Base-by-base conservation (phyloP, 1,140 invertebrate genomes). In the Goniozus legneri region DNA sequence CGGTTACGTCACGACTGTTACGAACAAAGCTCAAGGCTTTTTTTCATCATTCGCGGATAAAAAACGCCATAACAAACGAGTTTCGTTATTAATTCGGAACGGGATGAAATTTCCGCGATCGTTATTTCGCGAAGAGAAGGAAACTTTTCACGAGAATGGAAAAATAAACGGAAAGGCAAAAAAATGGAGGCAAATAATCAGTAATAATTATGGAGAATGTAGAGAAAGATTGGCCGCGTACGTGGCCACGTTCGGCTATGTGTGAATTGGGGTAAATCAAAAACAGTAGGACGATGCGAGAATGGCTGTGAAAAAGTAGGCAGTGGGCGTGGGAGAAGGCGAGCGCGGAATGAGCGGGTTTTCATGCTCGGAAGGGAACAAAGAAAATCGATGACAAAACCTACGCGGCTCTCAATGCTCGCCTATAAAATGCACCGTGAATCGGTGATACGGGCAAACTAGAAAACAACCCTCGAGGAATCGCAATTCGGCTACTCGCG, bases 351-450 rank as follows among this genome's bases (percentile, higher is more conserved):
- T 46, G 52, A 61, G 56, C 48, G 51, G 55, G 57, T 65, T 67
- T 67, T 70, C 58, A 63, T 61, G 55, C 58, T 61, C 42, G 53
- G 57, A 59, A 56, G 52, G 48, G 58, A 66, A 70, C 67, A 68
- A 68, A 70, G 65, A 63, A 56, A 47, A 60, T 57, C 55, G 56
- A 65, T 68, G 63, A 70, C 65, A 70, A 68, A 70, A 68, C 62
- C 48, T 49, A 62, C 55, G 55, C 44, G 52, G 51, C 24, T 56
- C 53, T 63, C 58, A 68, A 68, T 65, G 60, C 60, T 55, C 40
- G 38, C 31, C 50, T 40, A 51, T 47, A 52, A 50, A 53, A 58
- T 58, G 58, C 41, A 58, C 59, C n/a, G 60, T 57, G 58, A 45
- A 50, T 47, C 46, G 60, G 62, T 67, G 64, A 68, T 68, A 64